Evolutionary conservation across 2,113 vertebrate species (phyloP), one percentile per base, ranked within the genome.

Genomic region (Uropsilus gracilis): DNA sequence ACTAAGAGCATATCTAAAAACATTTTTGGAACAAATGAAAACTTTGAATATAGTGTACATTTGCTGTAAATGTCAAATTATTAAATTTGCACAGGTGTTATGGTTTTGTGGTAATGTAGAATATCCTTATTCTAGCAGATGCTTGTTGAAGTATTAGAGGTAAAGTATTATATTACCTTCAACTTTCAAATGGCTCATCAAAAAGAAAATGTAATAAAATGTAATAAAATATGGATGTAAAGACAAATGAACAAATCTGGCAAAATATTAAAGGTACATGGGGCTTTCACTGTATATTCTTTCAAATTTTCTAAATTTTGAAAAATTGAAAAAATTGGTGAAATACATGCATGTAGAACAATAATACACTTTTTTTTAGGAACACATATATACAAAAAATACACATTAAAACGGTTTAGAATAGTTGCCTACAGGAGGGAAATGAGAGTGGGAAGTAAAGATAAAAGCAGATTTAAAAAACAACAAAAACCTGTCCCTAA

Each of bases 191-290:
- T 80, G 50, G 22, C 30, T 81, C 76, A 90, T 59, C 53, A 71
- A 90, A 75, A 59, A 55, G 30, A 50, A 81, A 64, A 57, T 55
- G 68, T 55, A 88, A 46, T n/a, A n/a, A n/a, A n/a, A n/a, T n/a
- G n/a, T n/a, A n/a, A n/a, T n/a, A n/a, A 66, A 22, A 82, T 55
- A 55, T 55, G 53, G 18, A 55, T 26, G 89, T 66, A 88, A 93
- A 81, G 22, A 72, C 32, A 83, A 68, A 20, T 76, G 61, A 83
- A n/a, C 32, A 83, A 89, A 83, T 77, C 3, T 88, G 34, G 84
- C 32, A 92, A 95, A 92, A 71, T 76, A 88, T 66, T 83, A 95
- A 83, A 42, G 46, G 37, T 77, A 63, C 77, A 92, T 55, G 32
- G 32, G 44, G 72, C 26, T 84, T 95, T 92, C 78, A 92, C 22